Conservation (phyloP, 2,888 invertebrate species). For the Hydroisotoma schaefferi region DNA sequence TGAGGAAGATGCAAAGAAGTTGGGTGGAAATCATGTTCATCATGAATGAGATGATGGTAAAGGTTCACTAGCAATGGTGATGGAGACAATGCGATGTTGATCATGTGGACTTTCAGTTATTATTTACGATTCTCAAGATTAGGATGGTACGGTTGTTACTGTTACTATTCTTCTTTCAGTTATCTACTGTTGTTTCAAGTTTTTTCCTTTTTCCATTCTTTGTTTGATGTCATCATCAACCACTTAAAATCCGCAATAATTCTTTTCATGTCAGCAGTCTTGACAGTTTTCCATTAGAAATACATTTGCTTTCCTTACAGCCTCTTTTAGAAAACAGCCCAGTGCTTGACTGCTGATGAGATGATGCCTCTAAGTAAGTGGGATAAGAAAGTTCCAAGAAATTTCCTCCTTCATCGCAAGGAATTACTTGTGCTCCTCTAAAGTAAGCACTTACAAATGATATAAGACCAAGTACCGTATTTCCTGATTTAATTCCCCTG, state of each 20-base stretch:
- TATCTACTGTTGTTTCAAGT: not conserved
- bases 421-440: too few relatives aligned
- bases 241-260: slow-evolving; percentile 22
- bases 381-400: too few relatives aligned
- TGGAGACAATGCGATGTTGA: slow-evolving; percentile 2
- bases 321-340: not conserved
- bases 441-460: too few relatives aligned
- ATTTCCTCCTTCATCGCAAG: too few relatives aligned
- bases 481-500: too few relatives aligned
- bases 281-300: slow-evolving; percentile 21
- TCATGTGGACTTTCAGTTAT: not conserved
- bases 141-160: too few relatives aligned
- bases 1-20: too few relatives aligned
- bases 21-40: too few relatives aligned
- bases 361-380: too few relatives aligned
- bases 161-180: not conserved
- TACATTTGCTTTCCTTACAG: slow-evolving; percentile 11
- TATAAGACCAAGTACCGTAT: too few relatives aligned
- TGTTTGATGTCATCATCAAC: slow-evolving; percentile 18
- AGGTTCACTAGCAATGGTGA: not conserved
- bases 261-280: slow-evolving; percentile 11
- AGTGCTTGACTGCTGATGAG: not conserved
- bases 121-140: too few relatives aligned
- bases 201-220: slow-evolving; percentile 8
- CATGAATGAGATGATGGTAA: not conserved